These are phyloP conservation scores for Pluvialis apricaria DNA, from an alignment of 2,113 vertebrate species.

Conservation along the genomic window DNA sequence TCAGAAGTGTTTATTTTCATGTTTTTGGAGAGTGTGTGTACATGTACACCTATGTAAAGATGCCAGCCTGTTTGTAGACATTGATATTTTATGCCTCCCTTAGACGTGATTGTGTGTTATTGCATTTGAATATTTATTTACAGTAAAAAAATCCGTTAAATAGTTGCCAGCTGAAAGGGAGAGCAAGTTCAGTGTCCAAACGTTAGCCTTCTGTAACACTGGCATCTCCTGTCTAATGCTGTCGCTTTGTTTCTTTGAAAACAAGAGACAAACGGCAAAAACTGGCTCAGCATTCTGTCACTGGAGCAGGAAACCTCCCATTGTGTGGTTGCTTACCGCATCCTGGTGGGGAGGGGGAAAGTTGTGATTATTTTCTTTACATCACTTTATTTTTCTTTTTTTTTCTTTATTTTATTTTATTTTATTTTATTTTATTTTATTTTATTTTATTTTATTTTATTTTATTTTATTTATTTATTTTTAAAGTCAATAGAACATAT, in stretches of 20 bases:
- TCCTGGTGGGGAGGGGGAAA: background rate
- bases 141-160: background rate
- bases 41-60: background rate
- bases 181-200: constrained; percentile 23
- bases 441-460: background rate
- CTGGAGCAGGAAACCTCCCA: constrained; percentile 12
- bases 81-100: constrained; percentile 13
- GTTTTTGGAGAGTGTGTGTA: background rate
- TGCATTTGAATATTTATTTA: constrained; percentile 30
- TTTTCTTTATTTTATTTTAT: background rate
- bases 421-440: background rate
- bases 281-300: constrained; percentile 42
- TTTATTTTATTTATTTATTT: background rate
- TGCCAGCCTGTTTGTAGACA: background rate
- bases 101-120: background rate
- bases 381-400: background rate
- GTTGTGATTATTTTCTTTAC: background rate
- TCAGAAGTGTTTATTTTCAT: background rate
- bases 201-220: background rate
- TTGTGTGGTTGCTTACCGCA: constrained; percentile 25
- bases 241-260: constrained; percentile 62
- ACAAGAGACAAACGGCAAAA: constrained; percentile 53
- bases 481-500: background rate
- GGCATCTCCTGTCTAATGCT: constrained; percentile 16
- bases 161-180: background rate